Conservation (phyloP, 2,888 invertebrate genomes). For the Calameuta idolon region DNA sequence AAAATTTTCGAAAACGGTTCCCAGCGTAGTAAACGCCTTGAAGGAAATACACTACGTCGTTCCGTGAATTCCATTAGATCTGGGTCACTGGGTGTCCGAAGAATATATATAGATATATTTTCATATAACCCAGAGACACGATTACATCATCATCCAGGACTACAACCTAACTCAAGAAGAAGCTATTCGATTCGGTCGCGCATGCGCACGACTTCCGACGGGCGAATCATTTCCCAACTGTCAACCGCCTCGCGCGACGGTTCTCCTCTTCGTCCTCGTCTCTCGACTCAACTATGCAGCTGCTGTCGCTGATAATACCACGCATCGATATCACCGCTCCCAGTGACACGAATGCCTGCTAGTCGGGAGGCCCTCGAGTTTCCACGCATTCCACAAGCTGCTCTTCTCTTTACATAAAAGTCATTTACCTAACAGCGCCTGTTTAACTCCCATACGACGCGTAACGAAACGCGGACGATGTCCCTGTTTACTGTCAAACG, state of each 20-base stretch:
- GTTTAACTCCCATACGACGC: neutral
- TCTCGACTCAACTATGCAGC: constrained; percentile 4
- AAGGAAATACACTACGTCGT: neutral
- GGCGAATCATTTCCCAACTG: too few species aligned
- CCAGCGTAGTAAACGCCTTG: neutral
- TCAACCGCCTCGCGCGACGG: neutral
- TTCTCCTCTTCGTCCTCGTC: neutral
- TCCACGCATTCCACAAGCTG: constrained; percentile 14
- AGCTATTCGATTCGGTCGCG: too few species aligned
- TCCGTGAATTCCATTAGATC: neutral
- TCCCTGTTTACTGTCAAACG: too few species aligned
- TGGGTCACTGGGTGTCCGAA: constrained; percentile 7
- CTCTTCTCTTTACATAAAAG: neutral
- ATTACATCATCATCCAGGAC: too few species aligned
- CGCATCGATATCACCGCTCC: constrained; percentile 49
- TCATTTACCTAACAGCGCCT: neutral
- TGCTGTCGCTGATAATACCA: constrained; percentile 11
- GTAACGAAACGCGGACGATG: too few species aligned
- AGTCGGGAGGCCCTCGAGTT: constrained; percentile 31
- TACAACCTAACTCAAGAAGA: too few species aligned
- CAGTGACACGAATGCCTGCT: constrained; percentile 47
- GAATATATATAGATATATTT: neutral
- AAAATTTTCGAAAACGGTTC: constrained; percentile 32
- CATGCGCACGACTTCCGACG: too few species aligned
- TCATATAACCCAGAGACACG: too few species aligned